Base-by-base conservation (phyloP, 2,888 invertebrate genomes). In the Branchellion lobata region DNA sequence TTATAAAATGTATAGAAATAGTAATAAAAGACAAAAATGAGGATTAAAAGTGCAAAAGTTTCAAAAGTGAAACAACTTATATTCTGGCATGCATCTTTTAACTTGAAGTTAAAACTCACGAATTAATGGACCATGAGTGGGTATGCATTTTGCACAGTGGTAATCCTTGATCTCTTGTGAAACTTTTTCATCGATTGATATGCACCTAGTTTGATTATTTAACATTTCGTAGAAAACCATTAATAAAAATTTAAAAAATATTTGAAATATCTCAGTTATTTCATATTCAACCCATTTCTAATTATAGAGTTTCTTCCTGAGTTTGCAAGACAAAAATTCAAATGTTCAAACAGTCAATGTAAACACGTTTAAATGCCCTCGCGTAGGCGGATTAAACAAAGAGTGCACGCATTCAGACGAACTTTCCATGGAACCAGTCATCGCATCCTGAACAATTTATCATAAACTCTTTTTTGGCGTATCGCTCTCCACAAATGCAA, bases 391-490 rank as follows among this genome's bases (percentile, higher is more conserved):
- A 74, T n/a, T 21, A 40, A 74, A 74, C 47, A 51, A 36, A 47
- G 29, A 74, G 36, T 31, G 24, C 29, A 36, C 24, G 27, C 21
- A 47, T 8, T 21, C 11, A n/a, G 24, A 74, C 65, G 51, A 36
- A 78, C 78, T 40, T 78, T 34, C 78, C 78, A 57, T 78, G 78
- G 34, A 78, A 68, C 78, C 78, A 78, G 47, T 78, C 68, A 29
- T 78, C 57, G 68, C 78, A 78, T 24, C 34, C 68, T 1, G 40
- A 33, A 27, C 78, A 78, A 5, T 78, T 57, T 21, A 78, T 78
- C 78, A 78, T 78, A 33, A 78, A 78, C 47, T 78, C 61, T 36
- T 68, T 33, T 65, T n/a, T 40, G 8, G 21, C 34, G 40, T 65
- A 65, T 5, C 29, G 33, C 21, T 78, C 24, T 8, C 57, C 40